Conservation (phyloP, 2,113 vertebrate genomes). For the Typhlomys cinereus region DNA sequence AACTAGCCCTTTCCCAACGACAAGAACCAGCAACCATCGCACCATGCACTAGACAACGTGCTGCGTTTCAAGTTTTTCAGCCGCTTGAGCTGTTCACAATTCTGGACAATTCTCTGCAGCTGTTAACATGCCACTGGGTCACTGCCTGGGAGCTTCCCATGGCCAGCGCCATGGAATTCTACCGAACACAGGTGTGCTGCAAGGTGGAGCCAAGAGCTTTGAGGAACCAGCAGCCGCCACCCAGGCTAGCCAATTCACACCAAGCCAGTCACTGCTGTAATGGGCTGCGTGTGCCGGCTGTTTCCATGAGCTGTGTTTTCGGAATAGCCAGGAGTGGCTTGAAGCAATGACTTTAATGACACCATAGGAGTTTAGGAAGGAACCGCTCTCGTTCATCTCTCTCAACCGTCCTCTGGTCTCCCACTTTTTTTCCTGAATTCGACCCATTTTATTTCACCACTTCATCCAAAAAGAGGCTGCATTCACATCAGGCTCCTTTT, state of each 20-base stretch:
- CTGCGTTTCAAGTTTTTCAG: neutral
- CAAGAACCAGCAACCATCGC: neutral
- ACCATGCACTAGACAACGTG: neutral
- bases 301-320: conserved; percentile 20
- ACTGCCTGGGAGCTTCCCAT: neutral
- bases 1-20: neutral
- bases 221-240: neutral
- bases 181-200: neutral
- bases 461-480: conserved; percentile 21
- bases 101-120: neutral
- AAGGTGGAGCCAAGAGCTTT: neutral
- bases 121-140: neutral
- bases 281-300: neutral
- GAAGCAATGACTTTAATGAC: conserved; percentile 18
- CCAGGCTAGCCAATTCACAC: conserved; percentile 21
- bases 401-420: neutral
- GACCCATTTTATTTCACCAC: conserved; percentile 1
- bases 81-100: neutral
- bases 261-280: neutral
- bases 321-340: conserved; percentile 2
- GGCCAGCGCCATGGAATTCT: neutral
- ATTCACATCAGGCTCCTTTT: conserved; percentile 6
- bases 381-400: conserved; percentile 23
- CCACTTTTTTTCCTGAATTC: neutral
- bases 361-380: conserved; percentile 1